phyloP scores from a whole-genome alignment of 2,113 vertebrate species.

The Chascanopsetta lugubris region DNA sequence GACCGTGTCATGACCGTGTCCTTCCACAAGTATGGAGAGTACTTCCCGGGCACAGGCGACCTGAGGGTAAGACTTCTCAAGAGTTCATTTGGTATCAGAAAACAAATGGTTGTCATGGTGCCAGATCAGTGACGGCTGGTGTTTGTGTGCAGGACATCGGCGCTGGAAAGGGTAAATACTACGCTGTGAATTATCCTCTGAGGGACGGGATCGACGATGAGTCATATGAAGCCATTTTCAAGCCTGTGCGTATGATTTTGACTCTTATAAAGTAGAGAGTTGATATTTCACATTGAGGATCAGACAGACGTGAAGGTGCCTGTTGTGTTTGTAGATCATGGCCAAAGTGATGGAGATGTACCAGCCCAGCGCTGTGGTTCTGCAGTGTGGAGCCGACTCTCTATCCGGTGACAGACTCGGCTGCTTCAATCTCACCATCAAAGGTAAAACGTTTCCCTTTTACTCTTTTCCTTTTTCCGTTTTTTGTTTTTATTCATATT shows the following conservation, averaged over 20 bases:
- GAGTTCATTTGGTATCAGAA: too few species aligned
- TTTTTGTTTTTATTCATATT: not conserved
- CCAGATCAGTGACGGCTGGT: too few species aligned
- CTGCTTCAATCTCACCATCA: slow-evolving; percentile 98
- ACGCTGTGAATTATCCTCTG: slow-evolving; percentile 97
- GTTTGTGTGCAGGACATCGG: slow-evolving; percentile 89
- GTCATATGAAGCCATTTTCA: slow-evolving; percentile 98
- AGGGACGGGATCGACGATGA: slow-evolving; percentile 97
- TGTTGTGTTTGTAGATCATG: slow-evolving; percentile 85
- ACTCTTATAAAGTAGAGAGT: not conserved
- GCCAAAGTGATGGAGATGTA: slow-evolving; percentile 99
- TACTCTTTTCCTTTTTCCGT: too few species aligned
- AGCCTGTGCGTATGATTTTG: slow-evolving; percentile 85
- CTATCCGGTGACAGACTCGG: slow-evolving; percentile 95
- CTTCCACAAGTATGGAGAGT: slow-evolving; percentile 98
- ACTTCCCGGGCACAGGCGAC: slow-evolving; percentile 98
- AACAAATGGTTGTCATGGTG: too few species aligned
- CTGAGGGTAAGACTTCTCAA: slow-evolving; percentile 88
- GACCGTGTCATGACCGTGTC: slow-evolving; percentile 99
- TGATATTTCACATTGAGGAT: not conserved
- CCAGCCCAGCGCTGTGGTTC: slow-evolving; percentile 95
- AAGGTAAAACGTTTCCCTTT: too few species aligned
- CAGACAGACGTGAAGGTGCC: not conserved
- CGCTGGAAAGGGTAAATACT: slow-evolving; percentile 98
- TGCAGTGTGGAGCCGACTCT: slow-evolving; percentile 97